Percentiles rank a stretch among this genome's conserved stretches.
phyloP scores from a whole-genome alignment of 2,797 vertebrate species.

The Acrossocheilus wenchowensis region DNA sequence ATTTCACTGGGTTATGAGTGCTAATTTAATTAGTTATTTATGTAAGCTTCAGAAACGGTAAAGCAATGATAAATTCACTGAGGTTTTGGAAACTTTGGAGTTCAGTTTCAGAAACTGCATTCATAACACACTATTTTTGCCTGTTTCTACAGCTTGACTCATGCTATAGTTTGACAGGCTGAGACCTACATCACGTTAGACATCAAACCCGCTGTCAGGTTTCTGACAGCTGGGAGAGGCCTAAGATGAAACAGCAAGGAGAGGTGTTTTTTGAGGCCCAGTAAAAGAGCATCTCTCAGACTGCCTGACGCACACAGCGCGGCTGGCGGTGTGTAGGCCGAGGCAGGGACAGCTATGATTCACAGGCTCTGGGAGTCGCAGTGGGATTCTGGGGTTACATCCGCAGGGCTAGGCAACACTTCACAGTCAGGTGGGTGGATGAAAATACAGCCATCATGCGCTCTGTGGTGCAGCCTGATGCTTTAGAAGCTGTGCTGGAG shows the following conservation, averaged over 20 bases:
- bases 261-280: not conserved
- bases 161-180: not conserved
- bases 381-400: conserved; percentile 54
- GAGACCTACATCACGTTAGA: conserved; percentile 17
- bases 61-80: not conserved
- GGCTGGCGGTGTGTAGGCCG: conserved; percentile 52
- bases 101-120: not conserved
- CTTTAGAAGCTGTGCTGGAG: conserved; percentile 12
- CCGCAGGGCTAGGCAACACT: conserved; percentile 51
- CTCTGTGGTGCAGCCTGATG: conserved; percentile 21
- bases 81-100: not conserved
- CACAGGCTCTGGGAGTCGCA: conserved; percentile 49
- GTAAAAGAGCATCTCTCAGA: conserved; percentile 44
- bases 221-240: conserved; percentile 33
- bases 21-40: not conserved
- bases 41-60: not conserved
- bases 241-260: not conserved
- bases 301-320: conserved; percentile 45
- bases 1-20: not conserved
- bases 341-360: conserved; percentile 53
- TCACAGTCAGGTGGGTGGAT: conserved; percentile 50
- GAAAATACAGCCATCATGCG: conserved; percentile 47
- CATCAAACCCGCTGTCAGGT: conserved; percentile 27
- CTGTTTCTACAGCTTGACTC: not conserved
- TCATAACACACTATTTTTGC: conserved; percentile 15